Evolutionary conservation across 2,888 invertebrate species (phyloP).

Genomic region (Aricia artaxerxes): DNA sequence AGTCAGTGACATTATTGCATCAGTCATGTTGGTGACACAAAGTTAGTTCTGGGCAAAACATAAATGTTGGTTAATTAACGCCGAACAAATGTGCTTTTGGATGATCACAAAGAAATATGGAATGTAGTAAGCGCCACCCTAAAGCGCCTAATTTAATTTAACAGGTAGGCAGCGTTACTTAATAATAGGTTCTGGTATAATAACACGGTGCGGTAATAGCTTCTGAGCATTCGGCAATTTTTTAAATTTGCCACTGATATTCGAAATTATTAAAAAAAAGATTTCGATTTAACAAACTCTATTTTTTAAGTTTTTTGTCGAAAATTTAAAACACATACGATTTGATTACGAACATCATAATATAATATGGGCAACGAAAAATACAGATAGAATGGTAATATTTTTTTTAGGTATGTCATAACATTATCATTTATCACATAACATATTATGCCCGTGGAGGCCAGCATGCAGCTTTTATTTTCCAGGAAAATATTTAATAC

Average conservation of each 20-base stretch:
- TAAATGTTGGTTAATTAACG: not conserved
- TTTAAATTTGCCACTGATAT: conserved; percentile 76
- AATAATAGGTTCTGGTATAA: conserved; percentile 76
- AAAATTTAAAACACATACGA: not conserved
- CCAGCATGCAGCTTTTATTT: no score
- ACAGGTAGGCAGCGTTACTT: conserved; percentile 77
- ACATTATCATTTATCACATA: not conserved
- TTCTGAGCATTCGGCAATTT: conserved; percentile 76
- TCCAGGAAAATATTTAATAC: no score
- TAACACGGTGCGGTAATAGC: conserved; percentile 75
- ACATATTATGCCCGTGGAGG: no score
- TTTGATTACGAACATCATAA: not conserved
- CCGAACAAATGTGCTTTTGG: not conserved
- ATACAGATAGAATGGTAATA: not conserved
- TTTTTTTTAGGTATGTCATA: not conserved
- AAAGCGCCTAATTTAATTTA: conserved; percentile 80
- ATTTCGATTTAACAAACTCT: not conserved
- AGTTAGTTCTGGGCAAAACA: not conserved
- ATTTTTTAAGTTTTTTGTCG: not conserved
- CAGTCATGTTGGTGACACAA: not conserved
- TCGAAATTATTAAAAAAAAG: conserved; percentile 50
- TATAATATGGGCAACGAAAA: not conserved
- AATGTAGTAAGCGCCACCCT: conserved; percentile 68
- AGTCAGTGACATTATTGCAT: not conserved
- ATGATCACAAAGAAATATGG: conserved; percentile 40